A percentile compares a stretch with the other conserved stretches of the same genome.
phyloP scores from a whole-genome alignment of 1,140 invertebrate species.

The Drosophila pallidifrons region DNA sequence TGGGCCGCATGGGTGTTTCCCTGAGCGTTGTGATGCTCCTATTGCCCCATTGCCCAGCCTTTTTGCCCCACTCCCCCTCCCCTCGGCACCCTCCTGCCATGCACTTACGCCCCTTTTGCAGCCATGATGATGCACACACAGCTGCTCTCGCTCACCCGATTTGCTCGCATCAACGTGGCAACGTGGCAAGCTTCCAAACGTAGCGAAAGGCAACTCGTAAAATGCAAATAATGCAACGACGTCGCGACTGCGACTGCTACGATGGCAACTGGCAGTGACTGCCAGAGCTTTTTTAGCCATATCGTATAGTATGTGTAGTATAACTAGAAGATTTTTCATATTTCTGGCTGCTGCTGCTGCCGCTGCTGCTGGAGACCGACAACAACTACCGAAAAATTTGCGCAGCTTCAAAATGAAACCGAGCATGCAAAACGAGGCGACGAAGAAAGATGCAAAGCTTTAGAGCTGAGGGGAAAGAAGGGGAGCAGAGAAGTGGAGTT shows the following conservation, averaged over 20 bases:
- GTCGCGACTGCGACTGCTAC: slow-evolving; percentile 65
- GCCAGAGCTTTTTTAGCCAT: slow-evolving; percentile 55
- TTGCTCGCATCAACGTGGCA: slow-evolving; percentile 19
- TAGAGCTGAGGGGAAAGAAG: background rate
- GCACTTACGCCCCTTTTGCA: background rate
- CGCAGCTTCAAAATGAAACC: slow-evolving; percentile 73
- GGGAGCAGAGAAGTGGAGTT: slow-evolving; percentile 7
- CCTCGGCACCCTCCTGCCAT: too few relatives aligned
- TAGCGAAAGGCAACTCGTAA: slow-evolving; percentile 72
- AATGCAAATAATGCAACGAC: slow-evolving; percentile 80
- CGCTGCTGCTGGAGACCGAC: slow-evolving; percentile 54
- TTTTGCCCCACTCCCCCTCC: background rate
- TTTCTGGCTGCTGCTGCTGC: slow-evolving; percentile 71
- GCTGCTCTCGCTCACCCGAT: slow-evolving; percentile 3
- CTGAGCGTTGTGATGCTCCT: slow-evolving; percentile 25
- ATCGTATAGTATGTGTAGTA: slow-evolving; percentile 41
- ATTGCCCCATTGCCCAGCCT: slow-evolving; percentile 6
- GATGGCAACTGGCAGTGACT: slow-evolving; percentile 76
- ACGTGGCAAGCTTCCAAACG: slow-evolving; percentile 72
- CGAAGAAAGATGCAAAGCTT: slow-evolving; percentile 37
- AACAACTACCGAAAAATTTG: slow-evolving; percentile 56
- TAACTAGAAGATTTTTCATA: slow-evolving; percentile 78
- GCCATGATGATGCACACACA: background rate
- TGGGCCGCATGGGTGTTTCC: slow-evolving; percentile 44
- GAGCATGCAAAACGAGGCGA: slow-evolving; percentile 78